Percentiles rank a stretch among this genome's conserved stretches.
Conservation (phyloP, 1,140 invertebrate species). For the Drosophila cardini region DNA sequence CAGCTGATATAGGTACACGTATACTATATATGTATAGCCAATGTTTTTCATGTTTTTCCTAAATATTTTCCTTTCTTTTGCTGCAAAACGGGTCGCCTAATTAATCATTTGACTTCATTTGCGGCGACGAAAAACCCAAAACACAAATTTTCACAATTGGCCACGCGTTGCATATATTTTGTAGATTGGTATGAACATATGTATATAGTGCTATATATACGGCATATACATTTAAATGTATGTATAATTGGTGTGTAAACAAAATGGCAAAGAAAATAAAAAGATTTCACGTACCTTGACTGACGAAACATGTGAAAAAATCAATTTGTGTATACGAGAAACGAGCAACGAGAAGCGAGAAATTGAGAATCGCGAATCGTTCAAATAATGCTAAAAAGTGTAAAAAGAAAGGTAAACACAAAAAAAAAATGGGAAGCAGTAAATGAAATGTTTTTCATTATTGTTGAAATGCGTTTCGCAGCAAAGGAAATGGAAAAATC, state of each 20-base stretch:
- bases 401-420: conserved; percentile 35
- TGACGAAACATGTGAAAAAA: conserved; percentile 75
- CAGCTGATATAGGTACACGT: conserved; percentile 46
- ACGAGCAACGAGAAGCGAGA: no score
- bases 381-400: conserved; percentile 45
- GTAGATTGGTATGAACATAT: not conserved
- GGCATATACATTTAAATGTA: conserved; percentile 11
- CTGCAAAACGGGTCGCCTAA: conserved; percentile 22
- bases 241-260: conserved; percentile 54
- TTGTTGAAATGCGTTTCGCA: conserved; percentile 35
- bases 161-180: conserved; percentile 39
- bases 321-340: conserved; percentile 57
- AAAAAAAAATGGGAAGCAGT: conserved; percentile 14
- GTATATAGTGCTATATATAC: not conserved
- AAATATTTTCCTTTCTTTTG: conserved; percentile 17
- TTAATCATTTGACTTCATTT: conserved; percentile 47
- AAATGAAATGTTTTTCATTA: conserved; percentile 31
- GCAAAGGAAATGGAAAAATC: conserved; percentile 44
- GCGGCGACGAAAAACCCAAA: conserved; percentile 29
- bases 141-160: conserved; percentile 33
- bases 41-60: conserved; percentile 28
- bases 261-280: conserved; percentile 52
- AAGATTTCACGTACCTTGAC: conserved; percentile 54
- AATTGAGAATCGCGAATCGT: conserved; percentile 3
- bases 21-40: conserved; percentile 53